Conservation (phyloP, 2,113 vertebrate species). For the Callochromis pleurospilus region DNA sequence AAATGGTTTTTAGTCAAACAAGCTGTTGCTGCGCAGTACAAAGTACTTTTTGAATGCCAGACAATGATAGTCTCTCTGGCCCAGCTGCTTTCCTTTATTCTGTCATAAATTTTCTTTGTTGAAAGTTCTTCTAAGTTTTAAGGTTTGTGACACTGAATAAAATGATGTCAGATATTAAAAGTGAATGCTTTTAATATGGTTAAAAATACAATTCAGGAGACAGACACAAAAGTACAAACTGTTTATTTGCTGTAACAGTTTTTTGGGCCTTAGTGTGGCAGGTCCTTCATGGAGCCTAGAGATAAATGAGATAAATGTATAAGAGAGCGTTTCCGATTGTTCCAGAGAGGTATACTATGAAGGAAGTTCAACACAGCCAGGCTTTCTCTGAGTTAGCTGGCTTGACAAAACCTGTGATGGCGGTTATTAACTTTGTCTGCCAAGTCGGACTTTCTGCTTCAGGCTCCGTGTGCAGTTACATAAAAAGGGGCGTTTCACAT, state of each 20-base stretch:
- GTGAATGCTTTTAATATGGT: background rate
- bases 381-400: background rate
- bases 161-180: background rate
- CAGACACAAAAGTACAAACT: background rate
- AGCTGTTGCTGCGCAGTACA: background rate
- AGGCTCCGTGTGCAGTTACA: background rate
- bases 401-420: background rate
- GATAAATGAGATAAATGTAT: background rate
- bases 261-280: background rate
- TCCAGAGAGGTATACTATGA: background rate
- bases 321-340: background rate
- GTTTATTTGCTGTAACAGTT: background rate
- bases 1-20: background rate
- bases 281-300: background rate
- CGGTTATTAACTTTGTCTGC: background rate
- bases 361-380: background rate
- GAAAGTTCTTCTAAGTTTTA: background rate
- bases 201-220: background rate
- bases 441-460: background rate
- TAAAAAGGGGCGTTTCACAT: background rate
- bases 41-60: background rate
- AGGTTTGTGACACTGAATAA: background rate
- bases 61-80: background rate
- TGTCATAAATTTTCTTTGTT: constrained; percentile 21
- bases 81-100: background rate